A percentile compares a stretch with the other conserved stretches of the same genome.
These are phyloP conservation scores for Leptinotarsa juncta DNA, from an alignment of 2,888 invertebrate species.

Conservation along the genomic window DNA sequence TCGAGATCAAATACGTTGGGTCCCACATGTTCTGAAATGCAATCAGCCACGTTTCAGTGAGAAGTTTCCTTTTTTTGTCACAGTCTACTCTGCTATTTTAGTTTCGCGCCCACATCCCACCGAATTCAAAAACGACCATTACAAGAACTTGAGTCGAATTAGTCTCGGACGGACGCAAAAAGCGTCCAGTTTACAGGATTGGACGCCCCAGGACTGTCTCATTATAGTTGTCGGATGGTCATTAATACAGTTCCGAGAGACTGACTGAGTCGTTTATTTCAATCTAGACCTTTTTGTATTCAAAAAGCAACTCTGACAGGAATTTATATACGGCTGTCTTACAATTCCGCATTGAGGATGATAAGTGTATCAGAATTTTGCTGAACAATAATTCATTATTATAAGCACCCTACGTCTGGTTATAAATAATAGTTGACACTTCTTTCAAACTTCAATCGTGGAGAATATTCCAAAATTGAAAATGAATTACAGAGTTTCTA, in stretches of 20 bases:
- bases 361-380: constrained; percentile 8
- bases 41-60: too few relatives aligned
- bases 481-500: too few relatives aligned
- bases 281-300: constrained; percentile 12
- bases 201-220: constrained; percentile 18
- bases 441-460: too few relatives aligned
- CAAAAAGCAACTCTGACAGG: constrained; percentile 8
- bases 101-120: constrained; percentile 3
- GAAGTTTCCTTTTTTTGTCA: neutral
- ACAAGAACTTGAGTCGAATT: constrained; percentile 2
- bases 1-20: too few relatives aligned
- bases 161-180: constrained; percentile 3
- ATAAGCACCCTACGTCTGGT: neutral
- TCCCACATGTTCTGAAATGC: too few relatives aligned
- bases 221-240: constrained; percentile 18
- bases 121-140: neutral
- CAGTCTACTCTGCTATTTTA: neutral
- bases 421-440: too few relatives aligned
- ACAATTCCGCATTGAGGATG: constrained; percentile 6
- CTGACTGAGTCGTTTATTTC: constrained; percentile 16
- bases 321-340: constrained; percentile 10
- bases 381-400: neutral
- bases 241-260: constrained; percentile 3
- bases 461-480: too few relatives aligned
- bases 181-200: constrained; percentile 9